These are phyloP conservation scores for Volucella zonaria DNA, from an alignment of 2,888 invertebrate genomes.

Conservation along the genomic window DNA sequence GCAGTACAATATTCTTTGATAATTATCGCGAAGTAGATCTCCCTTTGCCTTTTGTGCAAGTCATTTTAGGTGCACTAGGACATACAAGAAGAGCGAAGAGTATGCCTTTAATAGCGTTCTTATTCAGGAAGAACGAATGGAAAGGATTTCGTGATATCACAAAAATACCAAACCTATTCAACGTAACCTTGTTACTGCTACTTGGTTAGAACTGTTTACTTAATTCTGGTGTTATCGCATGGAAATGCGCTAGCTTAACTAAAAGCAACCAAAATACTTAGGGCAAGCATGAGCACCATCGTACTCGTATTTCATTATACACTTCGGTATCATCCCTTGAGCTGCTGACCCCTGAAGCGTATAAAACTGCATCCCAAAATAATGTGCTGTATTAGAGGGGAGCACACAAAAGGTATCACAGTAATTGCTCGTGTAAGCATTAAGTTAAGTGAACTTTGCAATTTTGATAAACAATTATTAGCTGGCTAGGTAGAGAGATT, in stretches of 20 bases:
- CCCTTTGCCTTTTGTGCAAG: too few species aligned
- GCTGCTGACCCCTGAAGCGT: slow-evolving; percentile 32
- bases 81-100: too few species aligned
- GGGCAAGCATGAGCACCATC: slow-evolving; percentile 5
- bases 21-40: too few species aligned
- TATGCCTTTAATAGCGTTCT: too few species aligned
- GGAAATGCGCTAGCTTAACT: slow-evolving; percentile 6
- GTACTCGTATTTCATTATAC: slow-evolving; percentile 59
- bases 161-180: neutral
- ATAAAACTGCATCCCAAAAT: slow-evolving; percentile 53
- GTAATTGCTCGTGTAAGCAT: slow-evolving; percentile 62
- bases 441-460: slow-evolving; percentile 72
- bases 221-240: slow-evolving; percentile 40
- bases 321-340: slow-evolving; percentile 22
- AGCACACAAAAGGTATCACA: slow-evolving; percentile 6
- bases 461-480: slow-evolving; percentile 71
- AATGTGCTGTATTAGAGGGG: neutral
- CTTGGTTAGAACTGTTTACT: slow-evolving; percentile 39
- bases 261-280: slow-evolving; percentile 46
- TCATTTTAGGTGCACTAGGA: too few species aligned
- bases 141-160: too few species aligned
- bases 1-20: too few species aligned
- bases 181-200: slow-evolving; percentile 10
- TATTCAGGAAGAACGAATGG: too few species aligned
- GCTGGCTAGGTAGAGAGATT: slow-evolving; percentile 38